phyloP scores from a whole-genome alignment of 2,797 vertebrate species.

The Channa striata region DNA sequence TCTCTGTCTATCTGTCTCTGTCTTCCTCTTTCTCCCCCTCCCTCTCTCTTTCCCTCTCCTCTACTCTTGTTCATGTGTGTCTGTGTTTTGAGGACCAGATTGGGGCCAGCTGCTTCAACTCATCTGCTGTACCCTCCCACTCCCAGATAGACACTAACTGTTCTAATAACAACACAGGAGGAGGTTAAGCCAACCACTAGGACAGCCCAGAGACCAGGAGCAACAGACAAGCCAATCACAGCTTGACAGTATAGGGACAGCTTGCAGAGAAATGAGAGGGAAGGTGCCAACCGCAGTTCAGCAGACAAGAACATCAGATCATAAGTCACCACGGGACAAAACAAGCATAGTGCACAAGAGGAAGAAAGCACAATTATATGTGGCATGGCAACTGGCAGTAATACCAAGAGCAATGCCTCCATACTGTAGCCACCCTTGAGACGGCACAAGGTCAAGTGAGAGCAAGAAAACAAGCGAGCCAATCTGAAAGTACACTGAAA shows the following conservation, averaged over 20 bases:
- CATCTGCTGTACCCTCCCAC: conserved; percentile 50
- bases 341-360: conserved; percentile 44
- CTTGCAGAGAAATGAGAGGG: conserved; percentile 61
- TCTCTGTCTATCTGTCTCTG: conserved; percentile 18
- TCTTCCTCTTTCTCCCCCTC: neutral
- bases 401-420: conserved; percentile 63
- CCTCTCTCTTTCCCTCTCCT: conserved; percentile 15
- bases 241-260: conserved; percentile 55
- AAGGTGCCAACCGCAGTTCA: conserved; percentile 65
- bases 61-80: conserved; percentile 34
- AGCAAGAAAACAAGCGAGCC: conserved; percentile 71
- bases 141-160: conserved; percentile 73
- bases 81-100: conserved; percentile 71
- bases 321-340: conserved; percentile 65
- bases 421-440: conserved; percentile 55
- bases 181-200: conserved; percentile 63
- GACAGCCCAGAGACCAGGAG: conserved; percentile 62
- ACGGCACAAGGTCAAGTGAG: conserved; percentile 71
- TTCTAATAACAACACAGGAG: conserved; percentile 76
- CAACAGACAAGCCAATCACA: conserved; percentile 66
- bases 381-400: conserved; percentile 63
- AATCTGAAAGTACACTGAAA: conserved; percentile 64
- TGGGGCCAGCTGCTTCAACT: conserved; percentile 77
- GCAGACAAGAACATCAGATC: conserved; percentile 74
- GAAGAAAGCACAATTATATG: conserved; percentile 74